These are phyloP conservation scores for Pimpla rufipes DNA, from an alignment of 2,888 invertebrate genomes.

Conservation along the genomic window DNA sequence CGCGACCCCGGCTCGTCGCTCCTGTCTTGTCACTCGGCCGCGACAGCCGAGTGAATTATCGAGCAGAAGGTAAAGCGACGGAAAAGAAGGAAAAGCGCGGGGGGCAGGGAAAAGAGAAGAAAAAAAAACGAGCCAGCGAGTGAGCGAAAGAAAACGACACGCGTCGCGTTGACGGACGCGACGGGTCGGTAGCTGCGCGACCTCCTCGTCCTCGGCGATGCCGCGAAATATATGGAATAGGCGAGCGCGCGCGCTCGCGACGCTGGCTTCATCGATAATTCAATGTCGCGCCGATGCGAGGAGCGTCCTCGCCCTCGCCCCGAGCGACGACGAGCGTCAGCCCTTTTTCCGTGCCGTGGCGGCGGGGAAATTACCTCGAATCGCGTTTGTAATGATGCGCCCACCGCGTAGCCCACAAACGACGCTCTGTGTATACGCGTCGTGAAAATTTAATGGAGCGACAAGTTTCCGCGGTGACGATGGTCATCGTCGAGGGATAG, in stretches of 20 bases:
- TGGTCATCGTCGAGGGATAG: slow-evolving; percentile 57
- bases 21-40: neutral
- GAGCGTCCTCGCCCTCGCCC: slow-evolving; percentile 62
- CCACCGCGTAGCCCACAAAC: neutral
- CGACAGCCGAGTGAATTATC: slow-evolving; percentile 57
- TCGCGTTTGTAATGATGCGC: slow-evolving; percentile 58
- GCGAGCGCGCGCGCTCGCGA: slow-evolving; percentile 24
- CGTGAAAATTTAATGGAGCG: slow-evolving; percentile 71
- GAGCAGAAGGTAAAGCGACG: too few species aligned
- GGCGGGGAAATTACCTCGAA: slow-evolving; percentile 55
- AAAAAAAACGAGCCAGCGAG: slow-evolving; percentile 29
- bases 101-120: slow-evolving; percentile 20
- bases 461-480: slow-evolving; percentile 65
- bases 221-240: slow-evolving; percentile 47
- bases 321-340: slow-evolving; percentile 22
- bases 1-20: neutral
- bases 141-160: slow-evolving; percentile 50
- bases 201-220: slow-evolving; percentile 56
- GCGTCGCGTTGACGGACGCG: slow-evolving; percentile 66
- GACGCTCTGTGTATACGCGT: slow-evolving; percentile 47
- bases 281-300: slow-evolving; percentile 75
- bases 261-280: slow-evolving; percentile 80
- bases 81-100: neutral
- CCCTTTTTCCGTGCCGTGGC: slow-evolving; percentile 11
- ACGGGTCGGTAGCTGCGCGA: slow-evolving; percentile 42